A percentile compares a stretch with the other conserved stretches of the same genome.
Conservation (phyloP, 2,797 vertebrate species). For the Xenentodon cancila region DNA sequence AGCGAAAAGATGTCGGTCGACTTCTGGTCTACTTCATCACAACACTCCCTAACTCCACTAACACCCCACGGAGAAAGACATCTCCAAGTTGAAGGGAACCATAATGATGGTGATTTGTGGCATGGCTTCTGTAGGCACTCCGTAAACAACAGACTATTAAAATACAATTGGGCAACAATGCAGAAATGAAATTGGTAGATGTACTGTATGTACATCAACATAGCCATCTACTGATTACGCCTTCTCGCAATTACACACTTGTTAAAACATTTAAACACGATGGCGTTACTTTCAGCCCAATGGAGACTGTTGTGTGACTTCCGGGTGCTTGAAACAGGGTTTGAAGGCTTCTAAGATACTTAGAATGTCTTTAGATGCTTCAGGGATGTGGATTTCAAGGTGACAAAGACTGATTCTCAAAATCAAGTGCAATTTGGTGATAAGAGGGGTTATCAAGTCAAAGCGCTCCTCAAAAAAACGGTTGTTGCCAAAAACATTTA, state of each 20-base stretch:
- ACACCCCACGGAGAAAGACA: slow-evolving; percentile 51
- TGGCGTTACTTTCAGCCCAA: background rate
- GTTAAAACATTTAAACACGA: slow-evolving; percentile 1
- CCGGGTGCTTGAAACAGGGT: background rate
- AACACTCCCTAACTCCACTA: slow-evolving; percentile 55
- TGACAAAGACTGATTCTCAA: too few relatives aligned
- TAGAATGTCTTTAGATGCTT: too few relatives aligned
- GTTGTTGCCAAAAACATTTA: too few relatives aligned
- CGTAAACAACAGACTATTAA: slow-evolving; percentile 64
- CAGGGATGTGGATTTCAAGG: too few relatives aligned
- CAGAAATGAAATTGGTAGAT: slow-evolving; percentile 14
- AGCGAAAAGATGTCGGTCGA: slow-evolving; percentile 55
- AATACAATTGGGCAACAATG: slow-evolving; percentile 32
- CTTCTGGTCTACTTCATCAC: slow-evolving; percentile 57
- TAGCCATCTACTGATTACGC: slow-evolving; percentile 16
- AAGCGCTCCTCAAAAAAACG: too few relatives aligned
- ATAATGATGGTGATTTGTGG: slow-evolving; percentile 63
- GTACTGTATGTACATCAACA: slow-evolving; percentile 25
- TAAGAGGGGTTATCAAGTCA: too few relatives aligned
- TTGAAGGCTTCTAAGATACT: background rate
- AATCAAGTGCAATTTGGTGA: too few relatives aligned
- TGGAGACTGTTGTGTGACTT: background rate
- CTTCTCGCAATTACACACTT: slow-evolving; percentile 2
- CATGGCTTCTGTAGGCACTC: slow-evolving; percentile 34
- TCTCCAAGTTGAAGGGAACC: slow-evolving; percentile 55